phyloP scores from a whole-genome alignment of 2,888 invertebrate genomes.

The Petrophora chlorosata region DNA sequence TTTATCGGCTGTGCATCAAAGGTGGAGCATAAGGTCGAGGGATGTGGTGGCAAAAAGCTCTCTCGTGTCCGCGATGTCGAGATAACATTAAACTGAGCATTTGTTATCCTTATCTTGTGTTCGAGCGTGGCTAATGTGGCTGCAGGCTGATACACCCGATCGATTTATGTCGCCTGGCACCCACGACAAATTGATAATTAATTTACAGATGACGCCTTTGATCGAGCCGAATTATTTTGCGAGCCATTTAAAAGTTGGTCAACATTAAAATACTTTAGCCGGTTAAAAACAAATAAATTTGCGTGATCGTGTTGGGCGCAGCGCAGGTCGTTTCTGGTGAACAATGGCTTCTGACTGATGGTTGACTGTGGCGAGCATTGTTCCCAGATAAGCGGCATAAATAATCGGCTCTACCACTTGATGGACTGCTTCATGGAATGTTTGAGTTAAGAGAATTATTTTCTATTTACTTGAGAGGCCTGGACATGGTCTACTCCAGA shows the following conservation, averaged over 20 bases:
- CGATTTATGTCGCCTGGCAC: constrained; percentile 82
- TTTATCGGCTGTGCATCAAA: constrained; percentile 50
- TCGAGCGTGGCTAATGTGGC: constrained; percentile 81
- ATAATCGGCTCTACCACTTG: constrained; percentile 64
- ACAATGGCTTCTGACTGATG: constrained; percentile 60
- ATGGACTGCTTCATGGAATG: constrained; percentile 56
- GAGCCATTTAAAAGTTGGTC: constrained; percentile 45
- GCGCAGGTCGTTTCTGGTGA: constrained; percentile 29
- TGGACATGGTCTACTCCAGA: neutral
- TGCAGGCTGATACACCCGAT: constrained; percentile 77
- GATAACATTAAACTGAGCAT: constrained; percentile 83
- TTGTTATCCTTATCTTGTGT: constrained; percentile 81
- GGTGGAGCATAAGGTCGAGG: constrained; percentile 63
- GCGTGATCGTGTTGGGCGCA: constrained; percentile 35
- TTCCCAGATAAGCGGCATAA: constrained; percentile 70
- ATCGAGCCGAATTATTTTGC: constrained; percentile 77
- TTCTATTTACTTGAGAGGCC: constrained; percentile 39
- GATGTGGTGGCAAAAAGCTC: constrained; percentile 83
- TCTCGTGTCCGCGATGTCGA: constrained; percentile 80
- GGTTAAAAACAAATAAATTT: constrained; percentile 34
- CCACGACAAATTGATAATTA: constrained; percentile 84
- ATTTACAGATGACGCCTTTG: constrained; percentile 77
- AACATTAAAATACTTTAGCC: constrained; percentile 23
- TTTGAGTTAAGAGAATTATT: constrained; percentile 52
- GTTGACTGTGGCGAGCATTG: constrained; percentile 60